phyloP scores from a whole-genome alignment of 2,888 invertebrate species.

The Scelioninae gen. 1 region DNA sequence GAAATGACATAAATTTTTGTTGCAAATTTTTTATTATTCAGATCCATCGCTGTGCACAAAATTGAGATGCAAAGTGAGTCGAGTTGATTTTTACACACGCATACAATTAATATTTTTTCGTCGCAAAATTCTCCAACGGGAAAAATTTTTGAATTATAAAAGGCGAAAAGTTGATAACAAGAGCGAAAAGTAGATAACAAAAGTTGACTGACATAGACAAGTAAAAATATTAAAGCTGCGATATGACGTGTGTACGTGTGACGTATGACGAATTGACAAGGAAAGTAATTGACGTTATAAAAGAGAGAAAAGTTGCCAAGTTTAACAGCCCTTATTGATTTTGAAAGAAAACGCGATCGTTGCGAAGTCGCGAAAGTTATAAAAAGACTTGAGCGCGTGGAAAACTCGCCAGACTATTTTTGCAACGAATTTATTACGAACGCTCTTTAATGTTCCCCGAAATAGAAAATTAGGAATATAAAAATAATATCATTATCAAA shows the following conservation, averaged over 20 bases:
- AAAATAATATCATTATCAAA: slow-evolving; percentile 3
- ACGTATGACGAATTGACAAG: slow-evolving; percentile 61
- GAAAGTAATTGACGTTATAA: slow-evolving; percentile 53
- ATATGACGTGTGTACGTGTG: slow-evolving; percentile 45
- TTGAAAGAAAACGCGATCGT: slow-evolving; percentile 29
- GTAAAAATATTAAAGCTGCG: slow-evolving; percentile 29
- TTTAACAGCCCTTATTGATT: slow-evolving; percentile 54
- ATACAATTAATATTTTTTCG: not conserved
- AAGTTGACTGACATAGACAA: slow-evolving; percentile 37
- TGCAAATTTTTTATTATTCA: too few species aligned
- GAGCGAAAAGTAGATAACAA: too few species aligned
- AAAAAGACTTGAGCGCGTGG: slow-evolving; percentile 25
- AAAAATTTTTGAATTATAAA: not conserved
- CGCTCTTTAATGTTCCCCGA: not conserved
- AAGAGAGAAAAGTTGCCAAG: slow-evolving; percentile 52
- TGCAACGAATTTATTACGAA: slow-evolving; percentile 5
- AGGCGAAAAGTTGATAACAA: slow-evolving; percentile 5
- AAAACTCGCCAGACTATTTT: not conserved
- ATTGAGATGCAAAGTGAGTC: too few species aligned
- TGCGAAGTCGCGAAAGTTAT: slow-evolving; percentile 39
- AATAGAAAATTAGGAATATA: slow-evolving; percentile 18
- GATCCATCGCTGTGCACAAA: too few species aligned
- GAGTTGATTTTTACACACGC: slow-evolving; percentile 3
- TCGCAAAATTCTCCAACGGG: not conserved
- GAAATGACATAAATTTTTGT: too few species aligned